phyloP scores from a whole-genome alignment of 1,140 invertebrate genomes.

The Sitodiplosis mosellana region DNA sequence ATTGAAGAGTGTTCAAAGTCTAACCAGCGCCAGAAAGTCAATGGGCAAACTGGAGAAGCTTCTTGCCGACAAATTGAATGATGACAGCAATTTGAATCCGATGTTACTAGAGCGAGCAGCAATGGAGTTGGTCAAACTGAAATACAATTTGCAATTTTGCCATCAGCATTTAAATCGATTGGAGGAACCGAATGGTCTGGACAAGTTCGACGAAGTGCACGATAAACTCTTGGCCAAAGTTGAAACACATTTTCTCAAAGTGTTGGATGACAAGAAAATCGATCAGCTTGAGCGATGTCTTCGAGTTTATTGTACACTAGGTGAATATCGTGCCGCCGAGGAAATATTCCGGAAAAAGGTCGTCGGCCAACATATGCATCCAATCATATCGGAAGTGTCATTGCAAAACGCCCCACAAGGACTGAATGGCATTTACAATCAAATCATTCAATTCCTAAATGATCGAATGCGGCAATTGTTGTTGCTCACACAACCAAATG shows the following conservation, averaged over 20 bases:
- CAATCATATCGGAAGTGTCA: slow-evolving; percentile 54
- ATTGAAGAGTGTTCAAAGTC: slow-evolving; percentile 15
- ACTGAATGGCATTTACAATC: slow-evolving; percentile 52
- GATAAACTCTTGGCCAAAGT: slow-evolving; percentile 33
- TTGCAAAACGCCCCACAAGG: slow-evolving; percentile 51
- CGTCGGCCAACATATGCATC: slow-evolving; percentile 48
- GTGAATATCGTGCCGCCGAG: slow-evolving; percentile 51
- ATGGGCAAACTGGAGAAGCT: slow-evolving; percentile 14
- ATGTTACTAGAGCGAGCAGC: slow-evolving; percentile 20
- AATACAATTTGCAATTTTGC: slow-evolving; percentile 19
- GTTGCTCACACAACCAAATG: slow-evolving; percentile 34
- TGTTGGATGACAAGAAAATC: slow-evolving; percentile 33
- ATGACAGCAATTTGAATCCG: slow-evolving; percentile 18
- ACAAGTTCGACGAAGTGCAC: slow-evolving; percentile 30
- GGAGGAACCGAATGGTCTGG: slow-evolving; percentile 21
- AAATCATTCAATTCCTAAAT: slow-evolving; percentile 52
- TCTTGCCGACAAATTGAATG: slow-evolving; percentile 12
- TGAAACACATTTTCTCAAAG: slow-evolving; percentile 38
- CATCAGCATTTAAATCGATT: neutral
- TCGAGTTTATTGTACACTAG: slow-evolving; percentile 43
- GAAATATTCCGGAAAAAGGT: slow-evolving; percentile 47
- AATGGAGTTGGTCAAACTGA: slow-evolving; percentile 17
- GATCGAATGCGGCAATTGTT: slow-evolving; percentile 39
- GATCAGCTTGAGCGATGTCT: slow-evolving; percentile 38
- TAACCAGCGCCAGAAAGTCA: slow-evolving; percentile 16